These are phyloP conservation scores for Phoronis australis DNA, from an alignment of 2,888 invertebrate genomes.

Conservation along the genomic window DNA sequence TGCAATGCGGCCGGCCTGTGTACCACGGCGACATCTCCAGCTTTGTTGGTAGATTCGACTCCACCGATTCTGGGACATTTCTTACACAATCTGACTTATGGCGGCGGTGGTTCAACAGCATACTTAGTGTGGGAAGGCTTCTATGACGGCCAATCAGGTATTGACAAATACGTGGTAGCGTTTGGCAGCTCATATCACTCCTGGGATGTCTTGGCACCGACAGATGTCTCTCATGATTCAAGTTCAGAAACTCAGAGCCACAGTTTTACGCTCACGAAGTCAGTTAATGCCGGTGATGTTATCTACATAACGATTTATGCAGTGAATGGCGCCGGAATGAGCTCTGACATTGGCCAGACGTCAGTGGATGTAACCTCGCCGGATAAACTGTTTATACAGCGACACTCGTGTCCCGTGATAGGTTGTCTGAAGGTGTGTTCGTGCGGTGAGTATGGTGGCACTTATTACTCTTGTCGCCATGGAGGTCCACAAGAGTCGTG, in stretches of 20 bases:
- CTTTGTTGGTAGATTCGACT: conserved; percentile 6
- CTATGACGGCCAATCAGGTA: conserved; percentile 1
- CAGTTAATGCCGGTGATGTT: conserved; percentile 1
- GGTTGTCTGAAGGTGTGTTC: conserved; percentile 18
- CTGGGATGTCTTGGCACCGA: neutral
- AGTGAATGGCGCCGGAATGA: conserved; percentile 3
- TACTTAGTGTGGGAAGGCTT: conserved; percentile 4
- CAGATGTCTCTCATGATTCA: neutral
- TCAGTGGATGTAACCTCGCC: neutral
- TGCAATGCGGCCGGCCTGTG: conserved; percentile 6
- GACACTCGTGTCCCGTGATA: conserved; percentile 14
- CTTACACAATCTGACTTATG: conserved; percentile 9
- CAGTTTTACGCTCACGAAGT: neutral
- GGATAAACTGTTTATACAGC: conserved; percentile 6
- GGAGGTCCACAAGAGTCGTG: neutral
- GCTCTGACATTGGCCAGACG: conserved; percentile 8
- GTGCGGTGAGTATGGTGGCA: conserved; percentile 14
- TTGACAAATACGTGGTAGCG: neutral
- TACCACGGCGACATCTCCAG: neutral
- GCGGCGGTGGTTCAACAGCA: neutral
- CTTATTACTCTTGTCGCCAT: neutral
- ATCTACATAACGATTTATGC: conserved; percentile 1
- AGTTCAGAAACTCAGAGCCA: too few relatives aligned
- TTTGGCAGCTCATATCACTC: conserved; percentile 1
- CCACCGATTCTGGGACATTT: conserved; percentile 17